These are phyloP conservation scores for Yoshiicerus persimilis DNA, from an alignment of 1,140 invertebrate genomes.

Conservation along the genomic window DNA sequence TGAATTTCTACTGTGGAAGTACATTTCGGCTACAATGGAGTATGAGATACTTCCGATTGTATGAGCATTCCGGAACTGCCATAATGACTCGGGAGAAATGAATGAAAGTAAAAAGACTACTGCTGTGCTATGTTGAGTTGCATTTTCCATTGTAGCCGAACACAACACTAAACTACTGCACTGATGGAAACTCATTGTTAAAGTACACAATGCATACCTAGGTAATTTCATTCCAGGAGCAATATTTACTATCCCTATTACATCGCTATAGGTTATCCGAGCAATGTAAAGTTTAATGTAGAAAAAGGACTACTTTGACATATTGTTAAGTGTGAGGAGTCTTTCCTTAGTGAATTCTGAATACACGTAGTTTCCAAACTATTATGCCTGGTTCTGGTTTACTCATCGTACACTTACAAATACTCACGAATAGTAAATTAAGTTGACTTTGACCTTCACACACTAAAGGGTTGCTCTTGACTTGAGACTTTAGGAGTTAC, in stretches of 20 bases:
- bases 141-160: not conserved
- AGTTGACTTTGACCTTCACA: constrained; percentile 11
- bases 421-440: not conserved
- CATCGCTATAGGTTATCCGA: too few relatives aligned
- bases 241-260: not conserved
- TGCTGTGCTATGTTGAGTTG: not conserved
- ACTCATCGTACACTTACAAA: not conserved
- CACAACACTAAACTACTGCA: not conserved
- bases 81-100: not conserved
- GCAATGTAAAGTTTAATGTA: not conserved
- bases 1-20: too few relatives aligned
- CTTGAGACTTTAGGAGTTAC: not conserved
- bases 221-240: not conserved
- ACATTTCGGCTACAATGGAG: too few relatives aligned
- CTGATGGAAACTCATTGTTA: not conserved
- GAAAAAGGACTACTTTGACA: not conserved
- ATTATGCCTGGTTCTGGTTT: not conserved
- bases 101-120: not conserved
- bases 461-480: constrained; percentile 11
- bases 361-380: too few relatives aligned
- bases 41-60: too few relatives aligned
- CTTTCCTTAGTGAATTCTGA: not conserved
- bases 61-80: too few relatives aligned
- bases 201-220: not conserved
- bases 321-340: not conserved